Conservation (phyloP, 2,888 invertebrate genomes). For the Tillus elongatus region DNA sequence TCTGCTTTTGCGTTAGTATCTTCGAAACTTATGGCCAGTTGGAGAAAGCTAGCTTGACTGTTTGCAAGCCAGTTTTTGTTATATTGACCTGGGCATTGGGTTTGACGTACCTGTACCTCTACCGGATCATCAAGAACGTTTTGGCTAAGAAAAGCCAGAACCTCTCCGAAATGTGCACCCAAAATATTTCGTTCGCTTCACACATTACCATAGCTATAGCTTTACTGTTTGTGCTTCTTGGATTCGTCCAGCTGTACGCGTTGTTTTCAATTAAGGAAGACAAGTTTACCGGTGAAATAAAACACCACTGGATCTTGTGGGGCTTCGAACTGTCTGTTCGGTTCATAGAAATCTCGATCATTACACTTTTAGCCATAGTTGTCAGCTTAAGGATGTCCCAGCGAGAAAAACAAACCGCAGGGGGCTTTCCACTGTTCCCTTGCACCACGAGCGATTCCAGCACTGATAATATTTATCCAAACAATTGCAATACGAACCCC, state of each 20-base stretch:
- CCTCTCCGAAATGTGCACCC: slow-evolving; percentile 64
- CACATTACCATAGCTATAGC: slow-evolving; percentile 84
- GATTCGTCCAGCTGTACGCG: slow-evolving; percentile 76
- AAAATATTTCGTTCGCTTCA: slow-evolving; percentile 77
- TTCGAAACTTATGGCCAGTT: slow-evolving; percentile 49
- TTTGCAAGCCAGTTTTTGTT: slow-evolving; percentile 80
- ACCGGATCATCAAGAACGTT: slow-evolving; percentile 65
- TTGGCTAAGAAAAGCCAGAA: slow-evolving; percentile 69
- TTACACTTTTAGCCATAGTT: slow-evolving; percentile 77
- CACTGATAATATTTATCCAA: slow-evolving; percentile 77
- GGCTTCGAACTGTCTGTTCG: slow-evolving; percentile 80
- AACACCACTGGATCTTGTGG: slow-evolving; percentile 85
- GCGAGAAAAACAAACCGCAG: slow-evolving; percentile 62
- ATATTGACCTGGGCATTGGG: slow-evolving; percentile 77
- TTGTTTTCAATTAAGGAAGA: slow-evolving; percentile 53
- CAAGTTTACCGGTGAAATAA: slow-evolving; percentile 48
- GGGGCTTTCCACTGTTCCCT: slow-evolving; percentile 71
- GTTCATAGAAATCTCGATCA: slow-evolving; percentile 78
- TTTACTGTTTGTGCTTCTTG: slow-evolving; percentile 72
- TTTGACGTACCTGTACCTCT: slow-evolving; percentile 75
- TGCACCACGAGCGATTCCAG: slow-evolving; percentile 78
- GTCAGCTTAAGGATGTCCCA: slow-evolving; percentile 60
- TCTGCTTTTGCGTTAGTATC: slow-evolving; percentile 77
- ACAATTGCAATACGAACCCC: slow-evolving; percentile 77
- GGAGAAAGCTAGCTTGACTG: slow-evolving; percentile 47